Conservation (phyloP, 2,888 invertebrate genomes). For the Dryobotodes eremita region DNA sequence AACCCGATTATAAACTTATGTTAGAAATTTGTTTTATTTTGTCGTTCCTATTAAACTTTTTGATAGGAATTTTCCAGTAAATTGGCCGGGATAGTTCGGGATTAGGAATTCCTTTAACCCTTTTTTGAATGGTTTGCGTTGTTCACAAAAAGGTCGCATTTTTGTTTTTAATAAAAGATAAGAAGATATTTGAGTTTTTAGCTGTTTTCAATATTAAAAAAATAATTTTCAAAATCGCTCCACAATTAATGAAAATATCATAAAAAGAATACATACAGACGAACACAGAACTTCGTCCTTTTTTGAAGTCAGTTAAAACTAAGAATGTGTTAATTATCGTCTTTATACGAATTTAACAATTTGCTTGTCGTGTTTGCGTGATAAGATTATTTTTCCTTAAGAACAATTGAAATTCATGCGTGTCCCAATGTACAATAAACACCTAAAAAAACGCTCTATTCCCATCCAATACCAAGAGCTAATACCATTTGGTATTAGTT, state of each 20-base stretch:
- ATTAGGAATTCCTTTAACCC: constrained; percentile 24
- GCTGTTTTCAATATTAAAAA: neutral
- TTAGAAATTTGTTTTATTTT: constrained; percentile 22
- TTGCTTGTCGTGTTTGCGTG: neutral
- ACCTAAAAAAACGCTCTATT: too few species aligned
- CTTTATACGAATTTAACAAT: neutral
- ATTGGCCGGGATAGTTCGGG: constrained; percentile 25
- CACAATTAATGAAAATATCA: too few species aligned
- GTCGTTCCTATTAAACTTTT: constrained; percentile 29
- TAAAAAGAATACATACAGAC: too few species aligned
- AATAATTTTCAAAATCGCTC: too few species aligned
- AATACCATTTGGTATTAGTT: too few species aligned
- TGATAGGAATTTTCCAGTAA: constrained; percentile 31
- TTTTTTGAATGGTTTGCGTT: constrained; percentile 28
- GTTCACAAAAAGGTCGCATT: constrained; percentile 8
- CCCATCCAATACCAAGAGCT: too few species aligned
- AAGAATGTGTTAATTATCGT: too few species aligned
- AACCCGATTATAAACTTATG: constrained; percentile 11
- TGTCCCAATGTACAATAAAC: too few species aligned
- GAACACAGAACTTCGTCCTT: too few species aligned
- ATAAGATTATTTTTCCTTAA: neutral
- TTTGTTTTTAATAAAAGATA: neutral
- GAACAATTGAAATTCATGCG: neutral
- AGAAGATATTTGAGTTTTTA: too few species aligned
- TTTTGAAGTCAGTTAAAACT: too few species aligned